Conservation (phyloP, 2,797 vertebrate genomes). For the Phataginus tricuspis region DNA sequence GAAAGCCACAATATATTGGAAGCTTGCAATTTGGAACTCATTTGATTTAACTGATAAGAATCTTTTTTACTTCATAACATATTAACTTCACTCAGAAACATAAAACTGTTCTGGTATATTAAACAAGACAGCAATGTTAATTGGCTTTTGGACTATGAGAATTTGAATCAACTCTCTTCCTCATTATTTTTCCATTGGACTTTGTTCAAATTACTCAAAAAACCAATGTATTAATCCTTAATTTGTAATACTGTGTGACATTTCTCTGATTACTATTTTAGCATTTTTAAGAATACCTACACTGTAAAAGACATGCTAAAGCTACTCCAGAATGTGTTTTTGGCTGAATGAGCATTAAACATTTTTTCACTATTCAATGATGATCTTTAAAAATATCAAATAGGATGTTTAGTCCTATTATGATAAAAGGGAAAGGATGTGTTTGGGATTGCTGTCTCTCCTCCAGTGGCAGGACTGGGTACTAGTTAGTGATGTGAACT, state of each 20-base stretch:
- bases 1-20: neutral
- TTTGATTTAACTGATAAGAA: constrained; percentile 56
- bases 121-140: neutral
- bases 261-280: constrained; percentile 17
- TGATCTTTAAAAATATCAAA: neutral
- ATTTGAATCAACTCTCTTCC: constrained; percentile 13
- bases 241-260: neutral
- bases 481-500: neutral
- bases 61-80: constrained; percentile 61
- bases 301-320: neutral
- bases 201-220: constrained; percentile 14
- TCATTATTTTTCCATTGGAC: constrained; percentile 19
- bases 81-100: constrained; percentile 36
- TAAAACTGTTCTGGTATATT: neutral
- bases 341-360: neutral
- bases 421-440: neutral
- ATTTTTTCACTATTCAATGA: neutral
- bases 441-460: neutral
- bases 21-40: constrained; percentile 41
- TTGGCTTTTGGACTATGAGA: neutral
- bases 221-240: neutral
- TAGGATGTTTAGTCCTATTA: neutral
- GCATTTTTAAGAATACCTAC: constrained; percentile 20
- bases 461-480: neutral
- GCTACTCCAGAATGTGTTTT: neutral